Percentiles rank a stretch among this genome's conserved stretches.
These are phyloP conservation scores for Acleris literana DNA, from an alignment of 2,888 invertebrate genomes.

Conservation along the genomic window DNA sequence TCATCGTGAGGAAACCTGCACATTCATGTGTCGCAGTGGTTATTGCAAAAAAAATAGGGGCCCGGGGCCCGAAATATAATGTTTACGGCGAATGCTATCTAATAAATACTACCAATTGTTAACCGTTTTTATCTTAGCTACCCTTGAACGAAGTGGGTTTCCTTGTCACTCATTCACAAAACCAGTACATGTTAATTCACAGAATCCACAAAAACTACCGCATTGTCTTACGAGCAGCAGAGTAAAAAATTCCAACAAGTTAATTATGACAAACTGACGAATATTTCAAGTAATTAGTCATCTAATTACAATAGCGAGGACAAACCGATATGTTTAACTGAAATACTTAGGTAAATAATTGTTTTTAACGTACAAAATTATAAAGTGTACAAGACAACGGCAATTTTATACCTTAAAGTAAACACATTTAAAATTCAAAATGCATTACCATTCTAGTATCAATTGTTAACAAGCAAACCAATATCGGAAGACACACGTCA, in stretches of 20 bases:
- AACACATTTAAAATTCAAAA: neutral
- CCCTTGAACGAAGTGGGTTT: too few relatives aligned
- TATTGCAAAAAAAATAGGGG: too few relatives aligned
- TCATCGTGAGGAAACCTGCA: too few relatives aligned
- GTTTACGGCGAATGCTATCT: too few relatives aligned
- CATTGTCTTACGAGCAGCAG: constrained; percentile 15
- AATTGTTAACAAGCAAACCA: constrained; percentile 13
- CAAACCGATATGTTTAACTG: neutral
- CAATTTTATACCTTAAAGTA: neutral
- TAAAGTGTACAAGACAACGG: constrained; percentile 4
- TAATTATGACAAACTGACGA: constrained; percentile 30
- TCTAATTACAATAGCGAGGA: constrained; percentile 36
- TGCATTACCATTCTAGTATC: neutral
- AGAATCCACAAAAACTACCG: constrained; percentile 17
- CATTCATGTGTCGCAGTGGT: too few relatives aligned
- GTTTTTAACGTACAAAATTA: too few relatives aligned
- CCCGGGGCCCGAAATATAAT: too few relatives aligned
- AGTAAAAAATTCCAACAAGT: constrained; percentile 22
- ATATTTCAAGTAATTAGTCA: constrained; percentile 31
- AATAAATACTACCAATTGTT: too few relatives aligned
- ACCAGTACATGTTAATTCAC: neutral
- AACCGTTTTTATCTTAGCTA: too few relatives aligned
- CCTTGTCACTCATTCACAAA: too few relatives aligned
- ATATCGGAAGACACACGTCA: too few relatives aligned
- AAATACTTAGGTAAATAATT: too few relatives aligned